Percentiles rank a stretch among this genome's conserved stretches.
Evolutionary conservation across 2,113 vertebrate species (phyloP).

Genomic region (Plectropomus leopardus): DNA sequence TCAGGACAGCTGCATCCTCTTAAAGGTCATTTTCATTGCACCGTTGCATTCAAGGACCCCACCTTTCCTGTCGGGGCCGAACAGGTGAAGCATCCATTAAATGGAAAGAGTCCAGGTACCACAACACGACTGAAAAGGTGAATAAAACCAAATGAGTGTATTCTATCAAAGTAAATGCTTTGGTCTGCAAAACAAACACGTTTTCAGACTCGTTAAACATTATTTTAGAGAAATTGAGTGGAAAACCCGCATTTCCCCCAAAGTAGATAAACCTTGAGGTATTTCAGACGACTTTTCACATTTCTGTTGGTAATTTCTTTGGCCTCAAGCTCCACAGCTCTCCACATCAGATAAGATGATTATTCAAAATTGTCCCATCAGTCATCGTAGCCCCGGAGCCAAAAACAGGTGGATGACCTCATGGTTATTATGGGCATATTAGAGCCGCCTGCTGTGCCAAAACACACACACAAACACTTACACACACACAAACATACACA

Average conservation of each 20-base stretch:
- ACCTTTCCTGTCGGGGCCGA: background rate
- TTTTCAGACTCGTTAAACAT: slow-evolving; percentile 41
- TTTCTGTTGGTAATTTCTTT: slow-evolving; percentile 42
- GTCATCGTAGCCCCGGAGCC: slow-evolving; percentile 38
- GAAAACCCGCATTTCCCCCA: slow-evolving; percentile 22
- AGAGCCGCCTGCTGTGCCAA: slow-evolving; percentile 47
- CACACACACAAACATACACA: slow-evolving; percentile 10
- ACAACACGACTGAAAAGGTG: slow-evolving; percentile 25
- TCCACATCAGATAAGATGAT: slow-evolving; percentile 76
- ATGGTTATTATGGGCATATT: slow-evolving; percentile 61
- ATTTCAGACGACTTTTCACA: slow-evolving; percentile 49
- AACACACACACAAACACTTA: slow-evolving; percentile 46
- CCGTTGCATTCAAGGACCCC: slow-evolving; percentile 15
- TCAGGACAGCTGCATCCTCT: slow-evolving; percentile 7
- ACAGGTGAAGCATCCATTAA: slow-evolving; percentile 31
- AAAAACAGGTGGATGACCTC: slow-evolving; percentile 70
- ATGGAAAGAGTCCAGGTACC: background rate
- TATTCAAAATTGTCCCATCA: slow-evolving; percentile 71
- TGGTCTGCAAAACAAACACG: slow-evolving; percentile 31
- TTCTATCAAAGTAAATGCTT: slow-evolving; percentile 47
- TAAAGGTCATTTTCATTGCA: background rate
- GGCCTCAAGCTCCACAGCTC: slow-evolving; percentile 50
- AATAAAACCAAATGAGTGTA: slow-evolving; percentile 42
- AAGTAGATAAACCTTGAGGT: slow-evolving; percentile 28
- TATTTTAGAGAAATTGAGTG: slow-evolving; percentile 27